Evolutionary conservation across 2,888 invertebrate species (phyloP).

Genomic region (Blera fallax): DNA sequence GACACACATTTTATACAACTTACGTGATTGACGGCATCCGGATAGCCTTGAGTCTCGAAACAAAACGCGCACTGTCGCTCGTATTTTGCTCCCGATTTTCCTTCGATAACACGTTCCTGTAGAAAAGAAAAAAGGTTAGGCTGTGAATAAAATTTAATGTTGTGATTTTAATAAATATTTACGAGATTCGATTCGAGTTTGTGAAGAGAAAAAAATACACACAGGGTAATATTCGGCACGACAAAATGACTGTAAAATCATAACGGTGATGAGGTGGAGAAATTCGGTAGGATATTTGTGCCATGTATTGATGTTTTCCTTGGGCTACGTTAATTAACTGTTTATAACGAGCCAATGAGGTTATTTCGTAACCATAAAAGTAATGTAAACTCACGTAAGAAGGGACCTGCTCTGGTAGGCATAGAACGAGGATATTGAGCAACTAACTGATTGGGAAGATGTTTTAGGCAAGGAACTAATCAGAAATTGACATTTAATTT

Average conservation of each 20-base stretch:
- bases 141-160: slow-evolving; percentile 10
- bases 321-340: slow-evolving; percentile 11
- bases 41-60: slow-evolving; percentile 95
- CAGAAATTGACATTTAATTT: neutral
- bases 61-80: slow-evolving; percentile 91
- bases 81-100: slow-evolving; percentile 88
- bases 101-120: slow-evolving; percentile 82
- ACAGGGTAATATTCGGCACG: neutral
- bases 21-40: slow-evolving; percentile 93
- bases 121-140: slow-evolving; percentile 20
- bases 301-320: slow-evolving; percentile 4
- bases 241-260: neutral
- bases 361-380: neutral
- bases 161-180: slow-evolving; percentile 17
- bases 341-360: neutral
- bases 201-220: neutral
- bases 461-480: neutral
- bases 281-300: slow-evolving; percentile 7
- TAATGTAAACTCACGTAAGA: neutral
- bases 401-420: neutral
- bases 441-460: neutral
- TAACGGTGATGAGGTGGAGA: neutral
- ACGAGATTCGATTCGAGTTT: slow-evolving; percentile 25
- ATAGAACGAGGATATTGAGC: neutral
- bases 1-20: slow-evolving; percentile 76